Conservation (phyloP, 2,113 vertebrate genomes). For the Chaetodon trifascialis region DNA sequence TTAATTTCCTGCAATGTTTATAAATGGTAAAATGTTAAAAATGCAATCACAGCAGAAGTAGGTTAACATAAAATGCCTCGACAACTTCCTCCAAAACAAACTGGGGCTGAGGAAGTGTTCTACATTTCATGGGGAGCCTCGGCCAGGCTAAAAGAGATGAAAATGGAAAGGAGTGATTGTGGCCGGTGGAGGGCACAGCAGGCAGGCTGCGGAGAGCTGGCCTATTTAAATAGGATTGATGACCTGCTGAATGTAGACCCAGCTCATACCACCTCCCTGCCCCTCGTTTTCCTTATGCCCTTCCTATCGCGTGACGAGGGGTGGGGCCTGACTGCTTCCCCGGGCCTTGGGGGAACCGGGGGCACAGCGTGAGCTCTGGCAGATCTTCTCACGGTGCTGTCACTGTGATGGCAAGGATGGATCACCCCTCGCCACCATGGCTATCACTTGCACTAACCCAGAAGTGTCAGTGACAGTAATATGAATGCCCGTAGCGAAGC, state of each 20-base stretch:
- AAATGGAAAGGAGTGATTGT: conserved; percentile 67
- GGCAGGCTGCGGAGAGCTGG: conserved; percentile 65
- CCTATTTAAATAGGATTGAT: conserved; percentile 86
- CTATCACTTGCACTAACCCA: conserved; percentile 80
- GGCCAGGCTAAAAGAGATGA: conserved; percentile 34
- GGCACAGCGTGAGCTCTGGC: conserved; percentile 20
- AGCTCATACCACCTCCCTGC: conserved; percentile 2
- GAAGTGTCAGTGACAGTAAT: conserved; percentile 76
- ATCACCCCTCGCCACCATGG: conserved; percentile 59
- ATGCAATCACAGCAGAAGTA: neutral
- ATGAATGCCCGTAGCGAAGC: conserved; percentile 54
- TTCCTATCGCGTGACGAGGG: conserved; percentile 3
- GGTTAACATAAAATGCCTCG: conserved; percentile 22
- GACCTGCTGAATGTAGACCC: conserved; percentile 69
- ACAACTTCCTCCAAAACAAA: conserved; percentile 35
- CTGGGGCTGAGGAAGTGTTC: conserved; percentile 36
- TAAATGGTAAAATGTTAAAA: conserved; percentile 18
- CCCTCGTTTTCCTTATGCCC: conserved; percentile 7
- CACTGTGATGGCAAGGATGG: conserved; percentile 53
- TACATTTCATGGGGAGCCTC: conserved; percentile 38
- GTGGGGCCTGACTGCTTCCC: conserved; percentile 34
- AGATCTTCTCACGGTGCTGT: conserved; percentile 36
- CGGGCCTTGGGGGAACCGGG: conserved; percentile 36
- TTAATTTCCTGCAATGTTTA: conserved; percentile 45
- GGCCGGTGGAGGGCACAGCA: conserved; percentile 67